Conservation (phyloP, 2,797 vertebrate species). For the Sylvia borin region DNA sequence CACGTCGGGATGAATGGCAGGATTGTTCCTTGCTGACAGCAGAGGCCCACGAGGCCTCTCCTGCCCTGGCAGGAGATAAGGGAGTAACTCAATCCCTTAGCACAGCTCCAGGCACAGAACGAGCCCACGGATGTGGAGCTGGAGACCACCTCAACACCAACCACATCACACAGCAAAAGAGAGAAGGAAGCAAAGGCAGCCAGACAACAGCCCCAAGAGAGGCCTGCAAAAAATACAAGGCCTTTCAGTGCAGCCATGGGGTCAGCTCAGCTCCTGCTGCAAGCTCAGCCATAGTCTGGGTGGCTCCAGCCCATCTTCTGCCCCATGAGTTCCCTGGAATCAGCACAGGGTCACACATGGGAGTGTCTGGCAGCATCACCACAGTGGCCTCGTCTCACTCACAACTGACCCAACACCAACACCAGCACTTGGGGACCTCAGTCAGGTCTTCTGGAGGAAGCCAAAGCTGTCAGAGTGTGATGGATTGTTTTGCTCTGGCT, state of each 20-base stretch:
- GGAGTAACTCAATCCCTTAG: not conserved
- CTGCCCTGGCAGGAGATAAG: not conserved
- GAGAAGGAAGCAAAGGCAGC: not conserved
- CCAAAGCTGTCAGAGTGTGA: fast-evolving
- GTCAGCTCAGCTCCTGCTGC: not conserved
- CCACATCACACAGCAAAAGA: not conserved
- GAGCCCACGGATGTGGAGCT: not conserved
- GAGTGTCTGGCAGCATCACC: not conserved
- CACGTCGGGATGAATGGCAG: not conserved
- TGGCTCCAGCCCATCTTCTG: not conserved
- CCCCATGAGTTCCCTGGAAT: fast-evolving
- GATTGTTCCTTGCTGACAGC: not conserved
- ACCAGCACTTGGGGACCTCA: not conserved
- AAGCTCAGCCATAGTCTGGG: not conserved
- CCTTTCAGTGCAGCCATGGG: not conserved
- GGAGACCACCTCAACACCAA: not conserved
- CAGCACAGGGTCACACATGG: not conserved
- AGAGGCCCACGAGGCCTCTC: not conserved
- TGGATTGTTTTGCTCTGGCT: not conserved
- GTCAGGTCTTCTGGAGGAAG: not conserved
- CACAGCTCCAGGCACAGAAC: not conserved
- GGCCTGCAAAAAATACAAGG: not conserved
- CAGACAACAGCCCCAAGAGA: not conserved
- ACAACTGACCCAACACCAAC: not conserved
- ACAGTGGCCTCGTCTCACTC: not conserved